Conservation (phyloP, 2,113 vertebrate species). For the Glaucomys volans region DNA sequence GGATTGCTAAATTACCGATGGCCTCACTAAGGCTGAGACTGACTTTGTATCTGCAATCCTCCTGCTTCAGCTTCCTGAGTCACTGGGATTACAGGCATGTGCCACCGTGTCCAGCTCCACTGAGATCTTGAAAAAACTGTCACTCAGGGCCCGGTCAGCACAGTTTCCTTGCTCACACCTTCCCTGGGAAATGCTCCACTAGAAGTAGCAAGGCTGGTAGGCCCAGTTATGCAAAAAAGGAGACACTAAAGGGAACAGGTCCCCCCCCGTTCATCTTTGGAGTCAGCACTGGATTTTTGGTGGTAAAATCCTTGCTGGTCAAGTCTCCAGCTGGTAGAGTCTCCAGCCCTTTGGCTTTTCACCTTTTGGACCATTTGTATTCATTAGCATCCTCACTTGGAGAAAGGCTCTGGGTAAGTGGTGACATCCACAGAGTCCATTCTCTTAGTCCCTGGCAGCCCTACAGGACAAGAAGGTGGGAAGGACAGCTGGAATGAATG, state of each 20-base stretch:
- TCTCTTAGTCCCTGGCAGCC: background rate
- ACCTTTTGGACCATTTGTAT: background rate
- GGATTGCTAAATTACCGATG: no score
- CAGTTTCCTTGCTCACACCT: background rate
- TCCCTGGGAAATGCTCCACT: background rate
- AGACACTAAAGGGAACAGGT: background rate
- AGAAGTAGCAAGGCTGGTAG: background rate
- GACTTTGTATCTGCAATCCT: no score
- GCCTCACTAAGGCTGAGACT: no score
- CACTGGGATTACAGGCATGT: no score
- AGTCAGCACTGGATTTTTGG: background rate
- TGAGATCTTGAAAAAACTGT: background rate
- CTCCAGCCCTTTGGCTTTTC: slow-evolving; percentile 6
- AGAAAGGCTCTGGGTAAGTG: background rate
- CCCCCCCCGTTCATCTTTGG: background rate
- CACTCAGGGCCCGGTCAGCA: background rate
- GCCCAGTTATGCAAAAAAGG: background rate
- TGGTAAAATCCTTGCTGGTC: background rate
- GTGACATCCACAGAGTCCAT: background rate
- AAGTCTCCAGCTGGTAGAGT: background rate
- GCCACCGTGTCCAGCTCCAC: no score
- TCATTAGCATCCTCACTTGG: background rate
- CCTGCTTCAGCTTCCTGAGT: no score
- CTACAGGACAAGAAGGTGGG: no score
- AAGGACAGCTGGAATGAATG: background rate